phyloP scores from a whole-genome alignment of 1,140 invertebrate species.

The Saccostrea echinata region DNA sequence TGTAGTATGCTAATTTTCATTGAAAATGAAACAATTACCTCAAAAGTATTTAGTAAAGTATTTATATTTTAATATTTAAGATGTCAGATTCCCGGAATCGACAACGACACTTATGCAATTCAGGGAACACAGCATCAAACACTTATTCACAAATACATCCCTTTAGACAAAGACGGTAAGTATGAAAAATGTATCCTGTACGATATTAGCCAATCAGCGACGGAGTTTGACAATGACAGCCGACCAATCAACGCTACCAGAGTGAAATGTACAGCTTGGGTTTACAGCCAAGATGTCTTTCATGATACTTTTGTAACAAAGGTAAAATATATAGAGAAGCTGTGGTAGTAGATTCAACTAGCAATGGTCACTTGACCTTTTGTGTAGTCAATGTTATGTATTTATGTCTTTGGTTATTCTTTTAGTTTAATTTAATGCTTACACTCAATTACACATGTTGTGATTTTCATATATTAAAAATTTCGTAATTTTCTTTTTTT shows the following conservation, averaged over 20 bases:
- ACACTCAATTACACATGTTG: too few relatives aligned
- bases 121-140: slow-evolving; percentile 51
- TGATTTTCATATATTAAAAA: too few relatives aligned
- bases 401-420: too few relatives aligned
- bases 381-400: too few relatives aligned
- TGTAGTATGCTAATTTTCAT: too few relatives aligned
- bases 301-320: slow-evolving; percentile 48
- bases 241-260: slow-evolving; percentile 33
- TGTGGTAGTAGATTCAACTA: too few relatives aligned
- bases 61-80: slow-evolving; percentile 61
- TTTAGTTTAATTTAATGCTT: too few relatives aligned
- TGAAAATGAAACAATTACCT: too few relatives aligned
- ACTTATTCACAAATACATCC: slow-evolving; percentile 53
- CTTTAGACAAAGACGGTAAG: neutral
- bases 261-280: slow-evolving; percentile 53
- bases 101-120: slow-evolving; percentile 59
- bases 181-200: slow-evolving; percentile 57
- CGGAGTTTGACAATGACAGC: slow-evolving; percentile 39
- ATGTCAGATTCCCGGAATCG: slow-evolving; percentile 57
- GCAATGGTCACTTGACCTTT: too few relatives aligned
- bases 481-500: neutral
- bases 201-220: neutral
- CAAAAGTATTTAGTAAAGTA: too few relatives aligned
- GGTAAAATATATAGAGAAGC: slow-evolving; percentile 44
- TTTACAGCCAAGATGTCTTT: slow-evolving; percentile 52